Evolutionary conservation across 2,113 vertebrate species (phyloP), one percentile per base, ranked within the genome.

Genomic region (Anseranas semipalmata): DNA sequence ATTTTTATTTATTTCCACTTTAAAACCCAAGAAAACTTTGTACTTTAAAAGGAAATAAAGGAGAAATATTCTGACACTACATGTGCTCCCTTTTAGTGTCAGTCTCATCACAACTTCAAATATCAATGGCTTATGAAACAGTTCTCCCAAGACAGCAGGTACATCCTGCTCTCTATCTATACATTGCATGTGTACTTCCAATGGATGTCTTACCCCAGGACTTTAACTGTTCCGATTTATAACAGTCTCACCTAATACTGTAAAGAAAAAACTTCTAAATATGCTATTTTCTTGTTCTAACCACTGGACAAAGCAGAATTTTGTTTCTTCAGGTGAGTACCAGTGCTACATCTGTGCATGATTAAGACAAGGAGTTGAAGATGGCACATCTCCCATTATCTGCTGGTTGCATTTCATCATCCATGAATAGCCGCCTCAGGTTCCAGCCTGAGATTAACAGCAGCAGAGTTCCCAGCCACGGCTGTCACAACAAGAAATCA

Each of bases 401-500:
- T 77, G 82, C 45, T 80, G 87, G 20, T 5, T 82, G 58, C 62
- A 70, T 85, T 83, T 80, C 82, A 80, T 33, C 76, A 67, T 32
- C 72, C 78, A 33, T 14, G 28, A 75, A 70, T 2, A 55, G 43
- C 43, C 67, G 76, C 53, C 93, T 50, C 45, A 79, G 81, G 50
- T 76, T 94, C 58, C 85, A 96, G 87, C 68, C 90, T 39, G 46
- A 79, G 79, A 90, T 32, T 39, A 78, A 67, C 71, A 74, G 77
- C 86, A 83, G 75, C 84, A 90, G 18, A 96, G 48, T 30, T 87
- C 68, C 72, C 86, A 93, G 88, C 60, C 83, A 71, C 1, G 56
- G 83, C 52, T 95, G 85, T 63, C 79, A 88, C 52, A 88, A 82
- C 27, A 78, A 93, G 66, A 77, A 74, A 93, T 46, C 80, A 75